These are phyloP conservation scores for Polyergus mexicanus DNA, from an alignment of 1,140 invertebrate species.

Conservation along the genomic window DNA sequence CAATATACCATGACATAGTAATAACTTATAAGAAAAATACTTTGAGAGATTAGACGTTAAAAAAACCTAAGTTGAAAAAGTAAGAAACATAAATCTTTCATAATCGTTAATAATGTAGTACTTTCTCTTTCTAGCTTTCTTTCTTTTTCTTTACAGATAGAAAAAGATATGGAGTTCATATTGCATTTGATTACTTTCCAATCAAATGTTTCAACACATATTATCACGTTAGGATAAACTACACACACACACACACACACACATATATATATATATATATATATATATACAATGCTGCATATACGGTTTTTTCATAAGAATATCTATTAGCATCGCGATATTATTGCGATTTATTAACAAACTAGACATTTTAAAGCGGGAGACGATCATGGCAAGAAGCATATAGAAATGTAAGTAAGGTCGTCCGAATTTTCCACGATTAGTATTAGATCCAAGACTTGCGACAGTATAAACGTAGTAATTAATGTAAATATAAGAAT, in stretches of 20 bases:
- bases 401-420: slow-evolving; percentile 71
- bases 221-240: neutral
- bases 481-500: slow-evolving; percentile 30
- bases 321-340: slow-evolving; percentile 52
- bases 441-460: slow-evolving; percentile 46
- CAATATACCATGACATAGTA: neutral
- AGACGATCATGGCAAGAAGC: slow-evolving; percentile 62
- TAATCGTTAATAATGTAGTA: neutral
- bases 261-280: too few relatives aligned
- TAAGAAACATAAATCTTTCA: slow-evolving; percentile 3
- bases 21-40: neutral
- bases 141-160: neutral
- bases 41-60: neutral
- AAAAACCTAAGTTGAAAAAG: neutral
- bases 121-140: too few relatives aligned
- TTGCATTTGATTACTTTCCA: neutral
- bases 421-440: slow-evolving; percentile 60
- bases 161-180: neutral
- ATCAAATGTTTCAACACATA: neutral
- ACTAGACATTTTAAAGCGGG: slow-evolving; percentile 29
- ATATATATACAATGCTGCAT: too few relatives aligned
- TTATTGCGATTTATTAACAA: slow-evolving; percentile 48
- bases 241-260: too few relatives aligned
- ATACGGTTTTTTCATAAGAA: slow-evolving; percentile 27
- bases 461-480: slow-evolving; percentile 12